Percentiles rank a stretch among this genome's conserved stretches.
These are phyloP conservation scores for Theristicus caerulescens DNA, from an alignment of 2,113 vertebrate species.

Conservation along the genomic window DNA sequence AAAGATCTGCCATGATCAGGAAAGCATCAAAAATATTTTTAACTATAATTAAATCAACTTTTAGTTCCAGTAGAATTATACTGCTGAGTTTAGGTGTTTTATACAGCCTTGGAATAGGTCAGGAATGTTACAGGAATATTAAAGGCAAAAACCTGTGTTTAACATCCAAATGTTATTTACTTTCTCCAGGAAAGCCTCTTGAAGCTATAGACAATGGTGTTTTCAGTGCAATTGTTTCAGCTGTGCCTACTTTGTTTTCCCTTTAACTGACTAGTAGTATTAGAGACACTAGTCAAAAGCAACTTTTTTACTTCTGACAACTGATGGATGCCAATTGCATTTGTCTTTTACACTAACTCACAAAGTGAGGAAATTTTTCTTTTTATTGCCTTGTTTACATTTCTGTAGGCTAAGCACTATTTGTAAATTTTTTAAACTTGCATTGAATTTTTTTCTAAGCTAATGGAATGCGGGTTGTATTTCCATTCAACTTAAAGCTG, in stretches of 20 bases:
- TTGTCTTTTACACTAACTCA: background rate
- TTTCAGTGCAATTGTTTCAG: background rate
- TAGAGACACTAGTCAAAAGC: background rate
- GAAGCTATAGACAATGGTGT: background rate
- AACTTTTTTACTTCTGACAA: background rate
- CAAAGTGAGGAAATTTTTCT: background rate
- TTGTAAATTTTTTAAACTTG: background rate
- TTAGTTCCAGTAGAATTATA: background rate
- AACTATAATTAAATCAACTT: background rate
- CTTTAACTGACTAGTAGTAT: background rate
- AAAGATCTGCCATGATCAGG: background rate
- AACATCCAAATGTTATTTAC: background rate
- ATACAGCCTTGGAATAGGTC: background rate
- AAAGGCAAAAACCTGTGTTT: background rate
- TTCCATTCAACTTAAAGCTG: background rate
- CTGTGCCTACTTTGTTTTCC: background rate
- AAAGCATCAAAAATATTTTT: background rate
- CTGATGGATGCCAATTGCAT: background rate
- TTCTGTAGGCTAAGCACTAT: background rate
- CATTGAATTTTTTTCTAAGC: background rate
- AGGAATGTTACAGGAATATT: background rate
- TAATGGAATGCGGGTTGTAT: background rate
- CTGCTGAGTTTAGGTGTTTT: background rate
- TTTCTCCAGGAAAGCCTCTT: background rate
- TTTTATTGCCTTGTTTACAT: background rate